A percentile compares a stretch with the other conserved stretches of the same genome.
Evolutionary conservation across 1,140 invertebrate species (phyloP).

Genomic region (Drosophila truncata): DNA sequence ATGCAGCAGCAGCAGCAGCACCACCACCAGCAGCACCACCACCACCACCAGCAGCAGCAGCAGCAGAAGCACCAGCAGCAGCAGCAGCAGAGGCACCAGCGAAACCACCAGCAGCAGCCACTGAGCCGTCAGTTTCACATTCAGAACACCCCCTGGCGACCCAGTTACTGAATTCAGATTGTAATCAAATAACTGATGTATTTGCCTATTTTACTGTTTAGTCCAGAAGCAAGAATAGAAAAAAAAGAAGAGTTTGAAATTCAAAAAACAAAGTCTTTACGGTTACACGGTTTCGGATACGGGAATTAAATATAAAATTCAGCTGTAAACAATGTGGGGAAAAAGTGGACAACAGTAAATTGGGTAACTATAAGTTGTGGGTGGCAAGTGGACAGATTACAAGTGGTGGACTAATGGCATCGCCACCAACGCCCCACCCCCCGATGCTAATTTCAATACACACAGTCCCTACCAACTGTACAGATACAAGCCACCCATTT

Average conservation of each 20-base stretch:
- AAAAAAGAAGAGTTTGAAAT: no score
- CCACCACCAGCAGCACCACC: neutral
- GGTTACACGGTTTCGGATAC: neutral
- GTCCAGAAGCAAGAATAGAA: neutral
- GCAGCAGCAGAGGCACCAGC: neutral
- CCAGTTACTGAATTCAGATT: constrained; percentile 33
- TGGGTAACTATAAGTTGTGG: constrained; percentile 5
- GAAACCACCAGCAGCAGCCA: constrained; percentile 16
- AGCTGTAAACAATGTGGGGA: constrained; percentile 13
- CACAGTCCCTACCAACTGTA: neutral
- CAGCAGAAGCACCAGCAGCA: neutral
- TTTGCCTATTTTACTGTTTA: neutral
- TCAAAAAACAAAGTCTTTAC: no score
- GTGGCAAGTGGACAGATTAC: constrained; percentile 6
- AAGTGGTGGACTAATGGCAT: constrained; percentile 3
- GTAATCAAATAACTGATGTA: neutral
- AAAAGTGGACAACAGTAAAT: constrained; percentile 6
- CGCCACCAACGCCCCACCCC: neutral
- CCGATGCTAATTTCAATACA: constrained; percentile 35
- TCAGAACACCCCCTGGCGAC: constrained; percentile 33
- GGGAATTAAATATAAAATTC: neutral
- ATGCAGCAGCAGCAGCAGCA: neutral
- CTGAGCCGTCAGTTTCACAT: constrained; percentile 41
- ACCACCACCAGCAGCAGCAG: neutral
- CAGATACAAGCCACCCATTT: neutral